These are phyloP conservation scores for Leucoraja erinaceus DNA, from an alignment of 2,113 vertebrate genomes.

Conservation along the genomic window DNA sequence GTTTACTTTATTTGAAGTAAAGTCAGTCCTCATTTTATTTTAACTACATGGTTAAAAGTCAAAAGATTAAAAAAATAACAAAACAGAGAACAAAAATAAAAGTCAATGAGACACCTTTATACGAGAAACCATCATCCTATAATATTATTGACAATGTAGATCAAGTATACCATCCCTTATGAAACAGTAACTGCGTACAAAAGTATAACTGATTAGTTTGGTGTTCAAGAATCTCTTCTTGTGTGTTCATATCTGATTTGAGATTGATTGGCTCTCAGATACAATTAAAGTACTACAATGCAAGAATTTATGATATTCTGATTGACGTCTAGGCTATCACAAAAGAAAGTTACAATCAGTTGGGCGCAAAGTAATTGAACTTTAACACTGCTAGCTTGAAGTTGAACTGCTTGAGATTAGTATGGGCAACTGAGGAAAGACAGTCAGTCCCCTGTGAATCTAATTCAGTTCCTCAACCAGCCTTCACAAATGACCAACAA, in stretches of 20 bases:
- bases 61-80: neutral
- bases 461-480: neutral
- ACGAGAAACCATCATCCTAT: no score
- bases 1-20: neutral
- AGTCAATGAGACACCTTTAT: neutral
- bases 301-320: neutral
- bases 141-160: neutral
- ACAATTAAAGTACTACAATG: no score
- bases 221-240: neutral
- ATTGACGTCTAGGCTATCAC: neutral
- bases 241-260: constrained; percentile 11
- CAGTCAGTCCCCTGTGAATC: no score
- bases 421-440: neutral
- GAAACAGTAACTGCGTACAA: neutral
- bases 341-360: neutral
- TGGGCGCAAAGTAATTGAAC: neutral
- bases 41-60: no score
- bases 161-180: neutral
- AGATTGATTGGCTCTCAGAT: neutral
- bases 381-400: neutral
- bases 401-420: neutral
- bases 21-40: neutral
- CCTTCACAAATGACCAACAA: neutral
- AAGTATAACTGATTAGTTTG: constrained; percentile 17
- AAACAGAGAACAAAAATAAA: neutral